Conservation (phyloP, 1,140 invertebrate species). For the Globodera ellingtonae region DNA sequence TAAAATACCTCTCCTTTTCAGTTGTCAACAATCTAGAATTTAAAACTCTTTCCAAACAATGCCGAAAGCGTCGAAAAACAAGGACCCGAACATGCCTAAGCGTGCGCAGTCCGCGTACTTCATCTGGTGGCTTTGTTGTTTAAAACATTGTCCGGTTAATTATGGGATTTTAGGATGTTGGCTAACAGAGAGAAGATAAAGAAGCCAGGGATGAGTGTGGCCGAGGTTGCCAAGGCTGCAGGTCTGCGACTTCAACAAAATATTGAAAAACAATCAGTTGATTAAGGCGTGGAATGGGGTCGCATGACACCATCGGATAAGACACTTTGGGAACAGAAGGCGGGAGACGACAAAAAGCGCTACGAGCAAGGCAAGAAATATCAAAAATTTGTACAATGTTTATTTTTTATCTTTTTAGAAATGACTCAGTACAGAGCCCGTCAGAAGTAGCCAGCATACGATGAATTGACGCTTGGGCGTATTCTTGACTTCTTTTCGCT, state of each 20-base stretch:
- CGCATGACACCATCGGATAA: slow-evolving; percentile 13
- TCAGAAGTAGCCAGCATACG: not conserved
- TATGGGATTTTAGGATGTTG: slow-evolving; percentile 5
- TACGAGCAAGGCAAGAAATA: slow-evolving; percentile 12
- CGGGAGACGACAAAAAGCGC: slow-evolving; percentile 25
- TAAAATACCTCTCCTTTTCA: not conserved
- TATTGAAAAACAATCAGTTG: not conserved
- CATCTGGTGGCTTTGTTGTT: slow-evolving; percentile 47
- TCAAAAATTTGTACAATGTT: not conserved
- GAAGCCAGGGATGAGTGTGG: slow-evolving; percentile 30
- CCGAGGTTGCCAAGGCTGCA: slow-evolving; percentile 30
- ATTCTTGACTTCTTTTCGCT: not conserved
- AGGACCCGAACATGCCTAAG: slow-evolving; percentile 85
- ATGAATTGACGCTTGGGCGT: not conserved
- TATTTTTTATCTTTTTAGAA: not conserved
- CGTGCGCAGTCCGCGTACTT: slow-evolving; percentile 74
- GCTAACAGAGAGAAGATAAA: slow-evolving; percentile 26
- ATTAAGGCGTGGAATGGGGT: slow-evolving; percentile 19
- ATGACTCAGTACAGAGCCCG: not conserved
- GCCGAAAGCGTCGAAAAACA: slow-evolving; percentile 70
- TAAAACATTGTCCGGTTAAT: slow-evolving; percentile 70
- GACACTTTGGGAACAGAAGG: slow-evolving; percentile 28
- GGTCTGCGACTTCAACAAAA: slow-evolving; percentile 17
- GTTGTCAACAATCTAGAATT: not conserved
- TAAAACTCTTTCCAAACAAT: slow-evolving; percentile 13